Evolutionary conservation across 2,888 invertebrate species (phyloP).

Genomic region (Chelonus formosanus): DNA sequence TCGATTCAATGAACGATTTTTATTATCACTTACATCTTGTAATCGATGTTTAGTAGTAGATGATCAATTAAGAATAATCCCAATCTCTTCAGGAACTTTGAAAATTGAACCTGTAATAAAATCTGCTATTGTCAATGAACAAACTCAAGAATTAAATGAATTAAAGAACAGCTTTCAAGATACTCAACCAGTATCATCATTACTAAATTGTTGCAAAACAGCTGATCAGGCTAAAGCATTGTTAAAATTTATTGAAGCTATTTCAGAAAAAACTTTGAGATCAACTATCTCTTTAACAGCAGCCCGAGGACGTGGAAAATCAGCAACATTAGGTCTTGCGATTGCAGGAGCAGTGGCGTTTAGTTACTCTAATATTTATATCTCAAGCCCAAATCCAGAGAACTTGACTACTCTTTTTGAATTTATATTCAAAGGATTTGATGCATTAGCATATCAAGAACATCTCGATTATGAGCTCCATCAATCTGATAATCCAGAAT

Average conservation of each 20-base stretch:
- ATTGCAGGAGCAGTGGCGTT: slow-evolving; percentile 87
- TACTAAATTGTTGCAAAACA: slow-evolving; percentile 90
- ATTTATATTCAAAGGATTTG: slow-evolving; percentile 94
- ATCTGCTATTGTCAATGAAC: slow-evolving; percentile 65
- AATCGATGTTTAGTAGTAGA: slow-evolving; percentile 92
- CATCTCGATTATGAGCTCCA: slow-evolving; percentile 95
- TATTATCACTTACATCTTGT: slow-evolving; percentile 89
- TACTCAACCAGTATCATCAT: slow-evolving; percentile 89
- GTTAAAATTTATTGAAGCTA: slow-evolving; percentile 91
- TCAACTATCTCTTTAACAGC: slow-evolving; percentile 96
- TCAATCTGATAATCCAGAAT: slow-evolving; percentile 94
- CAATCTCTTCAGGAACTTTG: slow-evolving; percentile 88
- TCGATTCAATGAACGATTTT: slow-evolving; percentile 95
- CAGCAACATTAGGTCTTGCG: slow-evolving; percentile 93
- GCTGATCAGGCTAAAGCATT: slow-evolving; percentile 93
- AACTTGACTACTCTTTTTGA: slow-evolving; percentile 97
- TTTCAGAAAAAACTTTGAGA: slow-evolving; percentile 88
- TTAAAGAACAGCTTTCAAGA: slow-evolving; percentile 86
- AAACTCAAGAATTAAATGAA: slow-evolving; percentile 73
- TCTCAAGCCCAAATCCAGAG: slow-evolving; percentile 97
- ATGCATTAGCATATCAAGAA: slow-evolving; percentile 93
- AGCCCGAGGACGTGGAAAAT: slow-evolving; percentile 96
- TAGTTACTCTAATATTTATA: slow-evolving; percentile 92
- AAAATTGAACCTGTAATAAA: slow-evolving; percentile 78
- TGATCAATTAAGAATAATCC: slow-evolving; percentile 90